phyloP scores from a whole-genome alignment of 2,888 invertebrate genomes.

The Latrodectus hesperus region DNA sequence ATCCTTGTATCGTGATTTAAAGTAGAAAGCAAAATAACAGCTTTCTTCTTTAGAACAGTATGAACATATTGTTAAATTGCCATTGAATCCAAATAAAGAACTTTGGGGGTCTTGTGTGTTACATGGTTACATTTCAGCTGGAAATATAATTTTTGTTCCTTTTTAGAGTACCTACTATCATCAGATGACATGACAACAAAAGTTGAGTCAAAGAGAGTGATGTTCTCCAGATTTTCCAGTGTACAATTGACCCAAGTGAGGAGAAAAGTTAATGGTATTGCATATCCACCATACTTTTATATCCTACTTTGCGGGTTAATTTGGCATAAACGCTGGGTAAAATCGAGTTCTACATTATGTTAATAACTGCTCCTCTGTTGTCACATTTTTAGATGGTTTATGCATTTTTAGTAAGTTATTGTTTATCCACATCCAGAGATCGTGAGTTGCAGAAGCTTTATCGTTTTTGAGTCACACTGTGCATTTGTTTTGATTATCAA shows the following conservation, averaged over 20 bases:
- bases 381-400: background rate
- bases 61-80: constrained; percentile 19
- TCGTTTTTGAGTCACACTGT: background rate
- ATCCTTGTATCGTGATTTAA: constrained; percentile 15
- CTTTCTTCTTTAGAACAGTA: constrained; percentile 15
- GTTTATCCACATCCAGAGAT: background rate
- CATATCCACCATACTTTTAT: constrained; percentile 73
- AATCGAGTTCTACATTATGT: no score
- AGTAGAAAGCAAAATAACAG: constrained; percentile 4
- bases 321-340: constrained; percentile 71
- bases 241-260: constrained; percentile 16
- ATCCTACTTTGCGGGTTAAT: constrained; percentile 73
- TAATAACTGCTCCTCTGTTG: no score
- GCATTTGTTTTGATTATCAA: background rate
- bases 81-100: constrained; percentile 12
- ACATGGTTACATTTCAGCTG: background rate
- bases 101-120: background rate
- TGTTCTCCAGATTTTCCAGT: constrained; percentile 29
- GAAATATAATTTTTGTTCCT: constrained; percentile 34
- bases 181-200: constrained; percentile 8
- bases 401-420: background rate
- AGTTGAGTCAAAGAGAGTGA: background rate
- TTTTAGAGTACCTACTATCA: constrained; percentile 20
- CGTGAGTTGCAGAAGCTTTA: background rate
- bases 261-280: constrained; percentile 71